Evolutionary conservation across 1,140 invertebrate genomes (phyloP).

Genomic region (Meloidogyne chitwoodi): DNA sequence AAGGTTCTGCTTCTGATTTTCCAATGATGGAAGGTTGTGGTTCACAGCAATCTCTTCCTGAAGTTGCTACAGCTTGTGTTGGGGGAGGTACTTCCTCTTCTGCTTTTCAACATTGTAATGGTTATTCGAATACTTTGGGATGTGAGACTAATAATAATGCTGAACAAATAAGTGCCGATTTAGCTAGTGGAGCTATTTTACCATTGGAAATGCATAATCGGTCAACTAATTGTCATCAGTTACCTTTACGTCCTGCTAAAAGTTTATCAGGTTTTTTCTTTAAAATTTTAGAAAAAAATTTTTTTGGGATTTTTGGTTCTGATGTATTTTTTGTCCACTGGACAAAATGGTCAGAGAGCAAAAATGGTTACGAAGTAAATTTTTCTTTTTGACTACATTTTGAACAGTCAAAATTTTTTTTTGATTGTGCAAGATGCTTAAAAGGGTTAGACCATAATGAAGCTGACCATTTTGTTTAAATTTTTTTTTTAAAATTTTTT

Average conservation of each 20-base stretch:
- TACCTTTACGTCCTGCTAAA: neutral
- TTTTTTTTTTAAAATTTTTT: too few species aligned
- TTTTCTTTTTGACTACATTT: too few species aligned
- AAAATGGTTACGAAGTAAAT: too few species aligned
- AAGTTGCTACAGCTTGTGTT: neutral
- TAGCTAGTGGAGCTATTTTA: neutral
- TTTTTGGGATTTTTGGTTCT: neutral
- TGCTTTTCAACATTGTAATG: neutral
- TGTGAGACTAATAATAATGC: neutral
- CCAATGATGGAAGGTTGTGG: slow-evolving; percentile 12
- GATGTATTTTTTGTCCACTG: too few species aligned
- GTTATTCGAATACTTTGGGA: neutral
- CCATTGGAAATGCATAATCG: neutral
- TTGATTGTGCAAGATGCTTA: too few species aligned
- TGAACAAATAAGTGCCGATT: neutral
- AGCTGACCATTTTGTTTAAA: neutral
- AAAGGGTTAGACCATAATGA: too few species aligned
- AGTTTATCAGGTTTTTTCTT: slow-evolving; percentile 1
- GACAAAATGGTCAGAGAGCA: too few species aligned
- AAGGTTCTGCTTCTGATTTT: slow-evolving; percentile 9
- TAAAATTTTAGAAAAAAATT: neutral
- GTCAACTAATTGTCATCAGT: neutral
- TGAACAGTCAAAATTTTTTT: too few species aligned
- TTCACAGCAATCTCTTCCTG: slow-evolving; percentile 5
- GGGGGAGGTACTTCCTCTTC: neutral